Conservation (phyloP, 2,888 invertebrate species). For the Sicus ferrugineus region DNA sequence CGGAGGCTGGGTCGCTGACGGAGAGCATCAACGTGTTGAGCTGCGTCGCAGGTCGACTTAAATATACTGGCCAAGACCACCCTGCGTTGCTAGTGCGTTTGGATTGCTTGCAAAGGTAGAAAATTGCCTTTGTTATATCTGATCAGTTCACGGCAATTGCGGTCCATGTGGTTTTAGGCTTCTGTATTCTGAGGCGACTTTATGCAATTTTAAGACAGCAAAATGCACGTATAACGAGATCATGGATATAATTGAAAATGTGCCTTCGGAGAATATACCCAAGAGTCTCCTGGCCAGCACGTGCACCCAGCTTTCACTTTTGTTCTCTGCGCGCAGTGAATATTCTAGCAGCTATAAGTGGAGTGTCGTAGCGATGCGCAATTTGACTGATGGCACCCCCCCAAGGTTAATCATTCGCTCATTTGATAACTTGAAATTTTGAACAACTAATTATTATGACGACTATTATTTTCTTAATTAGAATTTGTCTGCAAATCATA, state of each 20-base stretch:
- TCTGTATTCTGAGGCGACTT: slow-evolving; percentile 82
- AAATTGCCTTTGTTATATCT: background rate
- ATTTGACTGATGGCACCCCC: slow-evolving; percentile 72
- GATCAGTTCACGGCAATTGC: background rate
- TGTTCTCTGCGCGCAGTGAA: slow-evolving; percentile 85
- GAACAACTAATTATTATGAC: too few relatives aligned
- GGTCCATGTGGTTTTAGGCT: slow-evolving; percentile 70
- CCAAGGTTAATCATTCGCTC: slow-evolving; percentile 68
- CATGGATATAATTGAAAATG: slow-evolving; percentile 66
- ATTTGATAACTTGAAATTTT: background rate
- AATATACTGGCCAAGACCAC: slow-evolving; percentile 66
- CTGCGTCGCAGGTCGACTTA: slow-evolving; percentile 74
- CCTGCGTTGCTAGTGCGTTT: slow-evolving; percentile 74
- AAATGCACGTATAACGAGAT: slow-evolving; percentile 74
- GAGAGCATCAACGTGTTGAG: slow-evolving; percentile 78
- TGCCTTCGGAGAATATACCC: slow-evolving; percentile 64
- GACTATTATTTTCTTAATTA: too few relatives aligned
- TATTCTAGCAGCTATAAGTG: slow-evolving; percentile 83
- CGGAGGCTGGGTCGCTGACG: slow-evolving; percentile 87
- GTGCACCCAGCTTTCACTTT: slow-evolving; percentile 82
- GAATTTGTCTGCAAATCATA: too few relatives aligned
- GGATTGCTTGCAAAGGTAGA: slow-evolving; percentile 86
- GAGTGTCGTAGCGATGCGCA: slow-evolving; percentile 78
- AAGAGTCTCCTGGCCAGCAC: slow-evolving; percentile 71
- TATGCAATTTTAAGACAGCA: slow-evolving; percentile 82